Conservation (phyloP, 2,113 vertebrate genomes). For the Microcebus murinus region DNA sequence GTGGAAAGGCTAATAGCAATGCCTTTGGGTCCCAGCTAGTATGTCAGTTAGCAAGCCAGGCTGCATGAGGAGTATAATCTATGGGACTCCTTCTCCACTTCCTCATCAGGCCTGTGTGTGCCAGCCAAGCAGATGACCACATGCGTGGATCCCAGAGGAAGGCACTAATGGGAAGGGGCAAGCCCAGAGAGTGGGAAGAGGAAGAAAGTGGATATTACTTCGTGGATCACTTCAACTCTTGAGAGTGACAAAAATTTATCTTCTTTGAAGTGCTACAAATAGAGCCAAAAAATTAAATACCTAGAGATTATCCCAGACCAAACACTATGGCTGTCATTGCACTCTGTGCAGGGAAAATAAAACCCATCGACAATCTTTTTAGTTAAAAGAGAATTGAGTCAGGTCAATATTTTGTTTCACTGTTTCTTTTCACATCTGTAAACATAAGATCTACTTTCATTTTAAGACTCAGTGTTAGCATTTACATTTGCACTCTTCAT, state of each 20-base stretch:
- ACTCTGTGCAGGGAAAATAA: background rate
- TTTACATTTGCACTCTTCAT: background rate
- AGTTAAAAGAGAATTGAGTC: background rate
- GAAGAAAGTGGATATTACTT: background rate
- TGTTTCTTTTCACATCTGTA: slow-evolving; percentile 25
- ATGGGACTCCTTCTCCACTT: background rate
- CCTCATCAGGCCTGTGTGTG: background rate
- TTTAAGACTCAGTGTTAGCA: background rate
- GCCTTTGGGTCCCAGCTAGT: background rate
- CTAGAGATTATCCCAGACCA: background rate
- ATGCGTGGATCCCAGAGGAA: background rate
- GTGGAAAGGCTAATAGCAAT: slow-evolving; percentile 14
- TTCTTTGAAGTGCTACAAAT: background rate
- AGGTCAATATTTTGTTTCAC: slow-evolving; percentile 29
- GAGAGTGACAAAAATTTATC: background rate
- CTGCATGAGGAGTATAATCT: background rate
- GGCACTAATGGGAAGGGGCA: background rate
- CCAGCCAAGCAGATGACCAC: background rate
- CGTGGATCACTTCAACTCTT: background rate
- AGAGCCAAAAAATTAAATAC: background rate
- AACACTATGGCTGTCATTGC: background rate
- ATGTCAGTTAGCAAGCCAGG: background rate
- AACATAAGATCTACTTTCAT: slow-evolving; percentile 14
- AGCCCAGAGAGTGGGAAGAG: background rate
- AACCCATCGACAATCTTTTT: background rate